These are phyloP conservation scores for Drosophila repleta DNA, from an alignment of 1,140 invertebrate genomes.

Conservation along the genomic window DNA sequence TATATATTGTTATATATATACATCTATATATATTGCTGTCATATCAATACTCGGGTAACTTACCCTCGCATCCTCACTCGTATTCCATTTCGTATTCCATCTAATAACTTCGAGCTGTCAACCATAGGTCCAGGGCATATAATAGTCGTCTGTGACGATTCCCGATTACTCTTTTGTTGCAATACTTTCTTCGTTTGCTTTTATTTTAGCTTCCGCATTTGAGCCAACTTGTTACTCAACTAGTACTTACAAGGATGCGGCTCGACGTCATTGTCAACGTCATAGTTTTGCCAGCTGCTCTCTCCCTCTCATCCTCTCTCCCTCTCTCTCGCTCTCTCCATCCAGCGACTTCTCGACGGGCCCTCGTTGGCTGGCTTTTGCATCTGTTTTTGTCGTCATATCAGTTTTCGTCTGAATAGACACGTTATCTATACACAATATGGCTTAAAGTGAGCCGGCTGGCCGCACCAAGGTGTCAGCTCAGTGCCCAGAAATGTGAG, in stretches of 20 bases:
- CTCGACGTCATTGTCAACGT: constrained; percentile 26
- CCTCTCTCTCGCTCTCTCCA: neutral
- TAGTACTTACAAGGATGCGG: constrained; percentile 48
- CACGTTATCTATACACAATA: constrained; percentile 79
- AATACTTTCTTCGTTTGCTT: neutral
- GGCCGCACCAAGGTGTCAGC: constrained; percentile 26
- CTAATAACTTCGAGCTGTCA: no score
- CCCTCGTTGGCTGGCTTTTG: constrained; percentile 25
- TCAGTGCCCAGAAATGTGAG: constrained; percentile 8
- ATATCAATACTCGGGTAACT: no score
- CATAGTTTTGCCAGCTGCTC: neutral
- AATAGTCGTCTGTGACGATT: neutral
- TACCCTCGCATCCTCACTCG: no score
- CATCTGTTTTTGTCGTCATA: constrained; percentile 65
- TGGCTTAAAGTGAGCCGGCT: constrained; percentile 67
- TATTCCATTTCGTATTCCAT: no score
- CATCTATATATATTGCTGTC: no score
- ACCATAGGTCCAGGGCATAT: neutral
- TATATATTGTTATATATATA: no score
- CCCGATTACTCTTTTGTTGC: neutral
- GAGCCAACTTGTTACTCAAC: constrained; percentile 66
- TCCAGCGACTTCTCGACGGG: neutral
- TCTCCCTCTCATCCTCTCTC: neutral
- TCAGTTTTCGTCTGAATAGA: constrained; percentile 79
- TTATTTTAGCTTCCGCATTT: constrained; percentile 63